A percentile compares a stretch with the other conserved stretches of the same genome.
Evolutionary conservation across 2,797 vertebrate genomes (phyloP).

Genomic region (Synanceia verrucosa): DNA sequence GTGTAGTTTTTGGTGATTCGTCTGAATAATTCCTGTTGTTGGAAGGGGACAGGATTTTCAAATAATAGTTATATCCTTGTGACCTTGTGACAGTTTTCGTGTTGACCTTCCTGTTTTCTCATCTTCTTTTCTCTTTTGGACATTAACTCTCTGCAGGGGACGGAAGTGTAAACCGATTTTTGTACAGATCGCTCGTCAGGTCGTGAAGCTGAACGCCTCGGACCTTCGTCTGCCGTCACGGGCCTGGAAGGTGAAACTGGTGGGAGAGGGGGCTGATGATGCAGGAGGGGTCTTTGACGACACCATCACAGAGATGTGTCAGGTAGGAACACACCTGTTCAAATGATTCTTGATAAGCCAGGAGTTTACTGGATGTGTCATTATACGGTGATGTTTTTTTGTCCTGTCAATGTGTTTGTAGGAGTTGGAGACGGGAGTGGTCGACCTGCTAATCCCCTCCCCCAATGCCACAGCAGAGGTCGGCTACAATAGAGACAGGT

Average conservation of each 20-base stretch:
- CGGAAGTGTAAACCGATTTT: slow-evolving; percentile 87
- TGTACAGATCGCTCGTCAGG: slow-evolving; percentile 88
- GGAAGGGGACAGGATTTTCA: no score
- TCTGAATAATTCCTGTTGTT: no score
- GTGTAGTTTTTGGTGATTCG: no score
- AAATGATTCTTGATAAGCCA: fast-evolving
- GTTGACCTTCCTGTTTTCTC: background rate
- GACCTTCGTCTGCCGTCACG: slow-evolving; percentile 86
- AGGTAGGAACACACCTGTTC: slow-evolving; percentile 62
- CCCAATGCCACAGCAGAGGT: slow-evolving; percentile 86
- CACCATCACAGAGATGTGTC: slow-evolving; percentile 89
- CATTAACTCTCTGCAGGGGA: slow-evolving; percentile 66
- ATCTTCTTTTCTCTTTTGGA: background rate
- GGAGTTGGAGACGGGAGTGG: slow-evolving; percentile 86
- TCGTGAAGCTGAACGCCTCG: slow-evolving; percentile 85
- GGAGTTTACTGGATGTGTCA: background rate
- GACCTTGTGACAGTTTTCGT: background rate
- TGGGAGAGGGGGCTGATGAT: slow-evolving; percentile 86
- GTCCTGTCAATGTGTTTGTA: slow-evolving; percentile 35
- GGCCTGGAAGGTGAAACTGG: slow-evolving; percentile 88
- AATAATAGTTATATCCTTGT: no score
- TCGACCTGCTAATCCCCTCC: slow-evolving; percentile 86
- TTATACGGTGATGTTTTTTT: background rate
- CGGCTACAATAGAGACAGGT: slow-evolving; percentile 87
- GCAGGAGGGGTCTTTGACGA: slow-evolving; percentile 87